A percentile compares a stretch with the other conserved stretches of the same genome.
Conservation (phyloP, 2,888 invertebrate genomes). For the Idaea dimidiata region DNA sequence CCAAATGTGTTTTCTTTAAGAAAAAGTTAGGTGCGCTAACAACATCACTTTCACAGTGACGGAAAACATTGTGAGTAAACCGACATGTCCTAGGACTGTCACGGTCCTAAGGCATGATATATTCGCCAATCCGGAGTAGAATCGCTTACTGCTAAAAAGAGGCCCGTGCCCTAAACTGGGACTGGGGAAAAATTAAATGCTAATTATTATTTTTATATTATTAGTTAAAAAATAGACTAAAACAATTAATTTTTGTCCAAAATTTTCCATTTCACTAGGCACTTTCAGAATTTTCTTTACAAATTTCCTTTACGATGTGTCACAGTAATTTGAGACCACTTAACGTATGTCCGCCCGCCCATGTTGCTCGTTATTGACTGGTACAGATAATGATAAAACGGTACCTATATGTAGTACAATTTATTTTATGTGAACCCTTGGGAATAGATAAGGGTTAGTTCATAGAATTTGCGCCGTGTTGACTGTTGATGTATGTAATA, state of each 20-base stretch:
- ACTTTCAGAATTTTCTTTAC: background rate
- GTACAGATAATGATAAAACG: background rate
- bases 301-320: conserved; percentile 4
- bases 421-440: conserved; percentile 39
- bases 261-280: background rate
- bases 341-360: conserved; percentile 28
- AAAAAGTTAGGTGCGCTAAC: too few species aligned
- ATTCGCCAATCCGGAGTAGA: too few species aligned
- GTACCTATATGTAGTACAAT: conserved; percentile 1
- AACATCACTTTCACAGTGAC: too few species aligned
- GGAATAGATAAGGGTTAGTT: conserved; percentile 35
- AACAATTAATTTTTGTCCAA: background rate
- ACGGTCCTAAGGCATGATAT: too few species aligned
- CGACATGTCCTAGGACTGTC: too few species aligned
- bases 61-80: too few species aligned
- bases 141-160: too few species aligned
- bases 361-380: conserved; percentile 11
- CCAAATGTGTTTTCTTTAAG: too few species aligned
- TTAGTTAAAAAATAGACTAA: too few species aligned
- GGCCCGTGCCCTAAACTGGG: too few species aligned
- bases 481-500: background rate
- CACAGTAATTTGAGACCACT: conserved; percentile 8
- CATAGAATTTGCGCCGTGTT: background rate
- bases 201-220: too few species aligned
- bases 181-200: too few species aligned